A percentile compares a stretch with the other conserved stretches of the same genome.
Evolutionary conservation across 2,113 vertebrate species (phyloP).

Genomic region (Thalassarche chlororhynchos): DNA sequence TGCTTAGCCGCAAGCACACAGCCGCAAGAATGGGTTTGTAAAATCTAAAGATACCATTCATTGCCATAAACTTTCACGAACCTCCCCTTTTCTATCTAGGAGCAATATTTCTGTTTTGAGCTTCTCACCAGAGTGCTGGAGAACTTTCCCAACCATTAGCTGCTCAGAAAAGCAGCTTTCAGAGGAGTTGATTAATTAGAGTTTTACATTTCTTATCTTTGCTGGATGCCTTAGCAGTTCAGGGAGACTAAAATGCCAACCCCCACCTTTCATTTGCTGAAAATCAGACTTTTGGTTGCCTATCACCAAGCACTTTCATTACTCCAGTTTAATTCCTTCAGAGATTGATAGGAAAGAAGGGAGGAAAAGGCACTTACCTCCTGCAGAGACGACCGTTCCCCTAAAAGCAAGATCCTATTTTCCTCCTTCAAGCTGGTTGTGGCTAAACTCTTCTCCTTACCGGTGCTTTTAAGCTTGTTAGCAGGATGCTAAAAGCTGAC

Average conservation of each 20-base stretch:
- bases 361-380: slow-evolving; percentile 37
- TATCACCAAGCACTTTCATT: background rate
- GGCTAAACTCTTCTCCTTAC: background rate
- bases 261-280: no score
- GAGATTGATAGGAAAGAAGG: background rate
- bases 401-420: background rate
- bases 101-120: background rate
- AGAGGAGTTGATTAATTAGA: fast-evolving
- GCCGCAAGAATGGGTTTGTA: fast-evolving
- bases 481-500: slow-evolving; percentile 30
- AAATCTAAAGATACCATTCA: fast-evolving
- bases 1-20: fast-evolving
- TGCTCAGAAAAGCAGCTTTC: background rate
- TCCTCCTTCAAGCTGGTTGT: background rate
- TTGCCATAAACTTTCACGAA: background rate
- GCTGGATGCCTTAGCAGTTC: background rate
- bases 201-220: background rate
- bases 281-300: background rate
- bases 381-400: background rate
- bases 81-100: background rate
- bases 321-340: background rate
- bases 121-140: background rate
- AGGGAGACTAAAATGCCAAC: background rate
- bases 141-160: background rate
- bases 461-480: slow-evolving; percentile 45